Conservation (phyloP, 2,797 vertebrate species). For the Lemur catta region DNA sequence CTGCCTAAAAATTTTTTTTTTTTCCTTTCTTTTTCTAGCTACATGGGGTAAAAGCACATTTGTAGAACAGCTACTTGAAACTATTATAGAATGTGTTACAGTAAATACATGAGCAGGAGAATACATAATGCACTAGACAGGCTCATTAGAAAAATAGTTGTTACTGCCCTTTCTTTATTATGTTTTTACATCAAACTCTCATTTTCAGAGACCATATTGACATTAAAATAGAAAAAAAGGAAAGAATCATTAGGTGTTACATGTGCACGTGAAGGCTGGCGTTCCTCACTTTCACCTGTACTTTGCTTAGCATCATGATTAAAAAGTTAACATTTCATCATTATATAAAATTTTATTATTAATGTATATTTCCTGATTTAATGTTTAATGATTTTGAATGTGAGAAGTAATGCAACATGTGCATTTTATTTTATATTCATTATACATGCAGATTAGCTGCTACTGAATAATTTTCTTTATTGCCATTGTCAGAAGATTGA, state of each 20-base stretch:
- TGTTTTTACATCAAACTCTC: neutral
- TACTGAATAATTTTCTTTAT: neutral
- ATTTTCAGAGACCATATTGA: neutral
- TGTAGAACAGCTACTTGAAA: neutral
- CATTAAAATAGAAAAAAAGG: neutral
- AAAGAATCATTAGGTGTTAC: neutral
- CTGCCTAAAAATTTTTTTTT: neutral
- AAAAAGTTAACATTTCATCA: neutral
- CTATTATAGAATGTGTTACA: neutral
- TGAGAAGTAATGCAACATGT: neutral
- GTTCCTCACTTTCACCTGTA: neutral
- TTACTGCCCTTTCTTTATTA: neutral
- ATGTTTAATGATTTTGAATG: neutral
- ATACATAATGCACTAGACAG: neutral
- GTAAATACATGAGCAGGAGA: neutral
- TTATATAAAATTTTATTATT: neutral
- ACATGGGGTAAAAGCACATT: neutral
- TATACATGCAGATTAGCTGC: neutral
- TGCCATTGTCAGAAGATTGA: neutral
- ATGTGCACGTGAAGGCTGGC: neutral
- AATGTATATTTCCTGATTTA: neutral
- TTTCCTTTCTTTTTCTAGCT: neutral
- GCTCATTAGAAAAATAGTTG: neutral
- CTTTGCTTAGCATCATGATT: neutral
- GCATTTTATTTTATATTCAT: conserved; percentile 30